These are phyloP conservation scores for Rotaria macrura DNA, from an alignment of 2,888 invertebrate genomes.

Conservation along the genomic window DNA sequence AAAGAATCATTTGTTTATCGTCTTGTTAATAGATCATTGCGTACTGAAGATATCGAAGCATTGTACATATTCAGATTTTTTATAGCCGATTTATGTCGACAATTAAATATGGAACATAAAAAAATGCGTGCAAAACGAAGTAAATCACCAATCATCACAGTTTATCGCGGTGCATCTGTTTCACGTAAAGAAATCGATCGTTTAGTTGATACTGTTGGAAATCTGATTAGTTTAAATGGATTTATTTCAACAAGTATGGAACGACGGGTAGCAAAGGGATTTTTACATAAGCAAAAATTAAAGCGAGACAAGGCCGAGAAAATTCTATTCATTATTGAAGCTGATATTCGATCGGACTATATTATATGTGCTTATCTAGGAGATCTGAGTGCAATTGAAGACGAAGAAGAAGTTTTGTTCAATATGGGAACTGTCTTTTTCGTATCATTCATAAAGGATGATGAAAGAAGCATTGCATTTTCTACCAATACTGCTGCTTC, in stretches of 20 bases:
- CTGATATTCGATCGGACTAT: neutral
- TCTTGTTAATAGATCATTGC: neutral
- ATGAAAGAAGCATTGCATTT: too few species aligned
- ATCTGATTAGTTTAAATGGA: neutral
- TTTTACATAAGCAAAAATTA: neutral
- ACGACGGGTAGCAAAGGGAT: neutral
- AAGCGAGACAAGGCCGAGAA: neutral
- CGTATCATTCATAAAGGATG: too few species aligned
- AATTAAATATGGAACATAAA: neutral
- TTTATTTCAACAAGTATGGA: neutral
- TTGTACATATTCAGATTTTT: neutral
- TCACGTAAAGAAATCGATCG: neutral
- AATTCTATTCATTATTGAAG: neutral
- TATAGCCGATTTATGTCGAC: neutral
- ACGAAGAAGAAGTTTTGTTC: neutral
- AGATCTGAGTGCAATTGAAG: neutral
- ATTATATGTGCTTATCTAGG: neutral
- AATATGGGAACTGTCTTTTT: neutral
- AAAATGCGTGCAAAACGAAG: neutral
- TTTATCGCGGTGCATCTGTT: neutral
- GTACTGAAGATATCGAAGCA: neutral
- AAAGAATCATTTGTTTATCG: neutral
- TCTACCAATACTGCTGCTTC: too few species aligned
- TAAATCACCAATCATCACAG: neutral
- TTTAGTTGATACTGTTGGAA: neutral